Base-by-base conservation (phyloP, 2,113 vertebrate species). In the Psittacula cyanocephala region DNA sequence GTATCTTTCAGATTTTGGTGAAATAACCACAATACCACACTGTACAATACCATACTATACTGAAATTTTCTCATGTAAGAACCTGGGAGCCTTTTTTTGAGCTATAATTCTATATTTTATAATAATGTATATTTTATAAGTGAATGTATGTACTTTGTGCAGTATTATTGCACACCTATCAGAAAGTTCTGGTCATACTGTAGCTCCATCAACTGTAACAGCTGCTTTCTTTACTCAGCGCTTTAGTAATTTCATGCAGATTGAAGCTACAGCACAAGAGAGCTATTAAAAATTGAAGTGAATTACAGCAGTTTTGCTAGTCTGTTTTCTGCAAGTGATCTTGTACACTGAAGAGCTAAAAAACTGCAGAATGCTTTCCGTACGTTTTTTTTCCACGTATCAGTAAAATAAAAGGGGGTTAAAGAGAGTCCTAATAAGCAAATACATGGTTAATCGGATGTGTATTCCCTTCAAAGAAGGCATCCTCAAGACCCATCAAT, bases 401-500 rank as follows among this genome's bases (percentile, higher is more conserved):
- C 70, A 49, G 28, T 25, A 49, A 24, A 74, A 13, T 44, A 55
- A 31, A 23, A 35, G 9, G 7, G 14, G 2, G 1, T 7, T 60
- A 49, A 82, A 80, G 46, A 72, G 28, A 9, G 17, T 63, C 24
- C 63, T 44, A 19, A 72, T 43, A 62, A 77, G 71, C 44, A 50
- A 76, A 57, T 33, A 20, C 46, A 19, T 69, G 31, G n/a, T 81
- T 77, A 92, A 65, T 75, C 10, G 3, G 17, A 24, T 20, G 6
- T 7, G 29, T 72, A 67, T 60, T 81, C 52, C 47, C 65, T 68
- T 60, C 55, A 64, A 46, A 81, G 49, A 60, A 35, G 44, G 13
- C 41, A 55, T 83, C 29, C 57, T 86, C 65, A 80, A 75, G 89
- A 76, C 47, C 90, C 49, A 87, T 77, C 82, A 86, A n/a, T 96